Percentiles rank a stretch among this genome's conserved stretches.
These are phyloP conservation scores for Drosophila recens DNA, from an alignment of 2,888 invertebrate genomes.

Conservation along the genomic window DNA sequence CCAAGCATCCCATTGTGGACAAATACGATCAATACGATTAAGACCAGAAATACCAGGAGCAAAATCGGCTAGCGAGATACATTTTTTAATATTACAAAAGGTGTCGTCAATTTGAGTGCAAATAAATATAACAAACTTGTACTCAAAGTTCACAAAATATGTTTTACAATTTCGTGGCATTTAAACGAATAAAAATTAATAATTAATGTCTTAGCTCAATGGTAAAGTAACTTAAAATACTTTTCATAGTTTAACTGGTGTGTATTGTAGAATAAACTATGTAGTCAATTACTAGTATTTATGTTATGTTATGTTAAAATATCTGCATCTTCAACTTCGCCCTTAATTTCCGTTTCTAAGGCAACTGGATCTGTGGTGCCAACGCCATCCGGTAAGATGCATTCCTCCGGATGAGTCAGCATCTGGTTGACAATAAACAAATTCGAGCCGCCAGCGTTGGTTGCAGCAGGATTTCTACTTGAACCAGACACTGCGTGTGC, in stretches of 20 bases:
- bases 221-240: conserved; percentile 55
- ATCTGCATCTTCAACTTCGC: conserved; percentile 63
- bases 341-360: conserved; percentile 59
- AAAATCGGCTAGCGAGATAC: conserved; percentile 4
- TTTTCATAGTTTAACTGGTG: conserved; percentile 20
- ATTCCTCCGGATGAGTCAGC: conserved; percentile 50
- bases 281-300: neutral
- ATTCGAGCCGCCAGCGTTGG: conserved; percentile 22
- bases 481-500: neutral
- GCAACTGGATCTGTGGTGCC: conserved; percentile 3
- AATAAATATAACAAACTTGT: conserved; percentile 13
- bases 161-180: conserved; percentile 11
- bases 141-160: conserved; percentile 5
- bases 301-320: conserved; percentile 24
- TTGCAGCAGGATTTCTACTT: neutral
- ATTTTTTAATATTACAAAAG: conserved; percentile 16
- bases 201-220: conserved; percentile 4
- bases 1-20: no score
- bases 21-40: no score
- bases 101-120: neutral
- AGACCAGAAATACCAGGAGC: neutral
- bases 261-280: neutral
- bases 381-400: conserved; percentile 58
- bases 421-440: conserved; percentile 56
- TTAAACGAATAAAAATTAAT: neutral